phyloP scores from a whole-genome alignment of 2,888 invertebrate genomes.

The Amphipoea lucens region DNA sequence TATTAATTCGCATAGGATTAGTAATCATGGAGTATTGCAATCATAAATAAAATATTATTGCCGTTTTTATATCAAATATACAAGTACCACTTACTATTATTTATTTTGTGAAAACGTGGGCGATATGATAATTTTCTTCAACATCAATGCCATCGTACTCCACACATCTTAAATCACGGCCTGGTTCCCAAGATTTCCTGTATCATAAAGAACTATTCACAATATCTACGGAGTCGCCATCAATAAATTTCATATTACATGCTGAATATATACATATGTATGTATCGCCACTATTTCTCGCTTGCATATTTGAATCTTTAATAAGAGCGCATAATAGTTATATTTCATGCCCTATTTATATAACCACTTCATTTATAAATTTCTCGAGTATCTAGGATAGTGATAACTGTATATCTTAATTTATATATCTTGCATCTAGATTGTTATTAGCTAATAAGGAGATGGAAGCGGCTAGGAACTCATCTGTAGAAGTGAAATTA shows the following conservation, averaged over 20 bases:
- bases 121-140: constrained; percentile 55
- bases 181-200: constrained; percentile 64
- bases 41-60: constrained; percentile 40
- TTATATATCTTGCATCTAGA: constrained; percentile 53
- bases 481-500: constrained; percentile 13
- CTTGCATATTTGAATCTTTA: constrained; percentile 74
- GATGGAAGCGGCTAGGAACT: neutral
- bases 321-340: constrained; percentile 66
- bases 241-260: constrained; percentile 64
- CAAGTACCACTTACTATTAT: constrained; percentile 47
- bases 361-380: constrained; percentile 56
- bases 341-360: constrained; percentile 65
- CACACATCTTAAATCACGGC: constrained; percentile 60
- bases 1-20: no score
- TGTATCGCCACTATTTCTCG: constrained; percentile 66
- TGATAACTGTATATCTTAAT: constrained; percentile 31
- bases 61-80: constrained; percentile 34
- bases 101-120: constrained; percentile 47
- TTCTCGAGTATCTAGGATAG: constrained; percentile 32
- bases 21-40: neutral
- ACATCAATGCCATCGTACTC: constrained; percentile 32
- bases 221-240: constrained; percentile 55
- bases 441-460: constrained; percentile 27
- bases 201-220: constrained; percentile 61
- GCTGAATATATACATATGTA: constrained; percentile 63